phyloP scores from a whole-genome alignment of 2,113 vertebrate genomes.

The Gobius niger region DNA sequence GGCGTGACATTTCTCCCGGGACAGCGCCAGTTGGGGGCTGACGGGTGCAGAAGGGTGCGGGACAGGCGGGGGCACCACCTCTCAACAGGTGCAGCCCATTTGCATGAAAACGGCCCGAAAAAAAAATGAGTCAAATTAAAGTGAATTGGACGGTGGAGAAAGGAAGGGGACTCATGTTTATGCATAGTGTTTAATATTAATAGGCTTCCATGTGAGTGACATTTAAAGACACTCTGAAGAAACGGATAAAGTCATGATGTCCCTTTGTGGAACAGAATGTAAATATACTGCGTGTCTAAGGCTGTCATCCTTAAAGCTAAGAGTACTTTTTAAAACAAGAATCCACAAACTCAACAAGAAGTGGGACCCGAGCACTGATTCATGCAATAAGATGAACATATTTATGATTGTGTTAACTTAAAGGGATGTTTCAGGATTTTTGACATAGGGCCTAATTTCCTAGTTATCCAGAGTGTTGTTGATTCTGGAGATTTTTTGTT shows the following conservation, averaged over 20 bases:
- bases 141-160: neutral
- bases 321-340: neutral
- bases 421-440: too few species aligned
- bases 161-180: conserved; percentile 1
- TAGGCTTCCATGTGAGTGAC: neutral
- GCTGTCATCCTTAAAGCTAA: neutral
- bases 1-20: neutral
- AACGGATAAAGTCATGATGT: neutral
- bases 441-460: too few species aligned
- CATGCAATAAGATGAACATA: too few species aligned
- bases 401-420: too few species aligned
- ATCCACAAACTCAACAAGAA: too few species aligned
- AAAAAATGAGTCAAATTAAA: neutral
- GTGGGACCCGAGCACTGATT: too few species aligned
- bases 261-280: neutral
- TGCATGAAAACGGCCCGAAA: conserved; percentile 5
- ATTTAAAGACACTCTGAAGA: conserved; percentile 1
- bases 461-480: too few species aligned
- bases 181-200: conserved; percentile 3
- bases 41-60: neutral
- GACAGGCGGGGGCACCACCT: conserved; percentile 6
- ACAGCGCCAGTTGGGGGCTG: neutral
- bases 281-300: neutral
- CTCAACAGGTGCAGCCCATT: neutral
- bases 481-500: too few species aligned